These are phyloP conservation scores for Pseudococcus viburni DNA, from an alignment of 2,888 invertebrate genomes.

Conservation along the genomic window DNA sequence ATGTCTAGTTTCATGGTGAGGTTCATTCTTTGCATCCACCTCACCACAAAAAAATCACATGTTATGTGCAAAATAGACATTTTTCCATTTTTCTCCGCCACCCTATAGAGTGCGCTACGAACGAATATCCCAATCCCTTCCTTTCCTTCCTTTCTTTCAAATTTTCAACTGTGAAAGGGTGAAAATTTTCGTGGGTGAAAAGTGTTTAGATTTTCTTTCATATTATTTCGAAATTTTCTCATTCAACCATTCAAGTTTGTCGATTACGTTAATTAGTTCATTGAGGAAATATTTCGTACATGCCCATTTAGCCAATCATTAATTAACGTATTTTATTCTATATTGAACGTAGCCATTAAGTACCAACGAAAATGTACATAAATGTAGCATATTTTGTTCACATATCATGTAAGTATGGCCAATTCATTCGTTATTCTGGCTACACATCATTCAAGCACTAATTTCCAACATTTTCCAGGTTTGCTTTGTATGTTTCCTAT, in stretches of 20 bases:
- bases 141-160: not conserved
- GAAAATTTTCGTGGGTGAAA: conserved; percentile 43
- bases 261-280: conserved; percentile 10
- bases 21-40: not conserved
- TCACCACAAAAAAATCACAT: not conserved
- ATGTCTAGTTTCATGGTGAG: not conserved
- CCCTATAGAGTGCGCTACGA: not conserved
- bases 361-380: conserved; percentile 8
- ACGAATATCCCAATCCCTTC: not conserved
- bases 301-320: not conserved
- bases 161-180: conserved; percentile 21
- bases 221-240: not conserved
- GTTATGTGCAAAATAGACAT: not conserved
- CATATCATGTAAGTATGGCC: conserved; percentile 43
- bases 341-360: not conserved
- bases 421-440: not conserved
- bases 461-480: not conserved
- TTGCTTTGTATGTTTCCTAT: conserved; percentile 29
- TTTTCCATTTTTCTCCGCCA: not conserved
- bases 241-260: not conserved
- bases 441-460: not conserved
- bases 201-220: conserved; percentile 34
- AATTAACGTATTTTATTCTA: not conserved
- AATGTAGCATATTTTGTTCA: conserved; percentile 47
- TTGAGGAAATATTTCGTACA: not conserved